phyloP scores from a whole-genome alignment of 2,888 invertebrate species.

The Embidobia sp. region DNA sequence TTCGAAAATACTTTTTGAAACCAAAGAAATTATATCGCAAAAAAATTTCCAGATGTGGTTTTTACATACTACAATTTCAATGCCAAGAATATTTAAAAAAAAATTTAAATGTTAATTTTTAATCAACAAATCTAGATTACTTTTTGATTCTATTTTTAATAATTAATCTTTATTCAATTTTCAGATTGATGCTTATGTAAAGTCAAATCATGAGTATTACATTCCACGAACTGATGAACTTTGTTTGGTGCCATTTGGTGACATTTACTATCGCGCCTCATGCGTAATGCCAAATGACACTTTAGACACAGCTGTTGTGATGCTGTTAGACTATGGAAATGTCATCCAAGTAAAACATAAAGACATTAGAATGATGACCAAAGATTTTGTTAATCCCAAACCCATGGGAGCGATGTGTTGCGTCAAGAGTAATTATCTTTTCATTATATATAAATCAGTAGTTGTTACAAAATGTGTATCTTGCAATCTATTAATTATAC shows the following conservation, averaged over 20 bases:
- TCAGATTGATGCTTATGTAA: conserved; percentile 73
- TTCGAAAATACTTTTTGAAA: too few relatives aligned
- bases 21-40: too few relatives aligned
- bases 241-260: conserved; percentile 74
- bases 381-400: conserved; percentile 73
- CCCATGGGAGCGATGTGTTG: conserved; percentile 70
- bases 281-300: conserved; percentile 68
- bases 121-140: too few relatives aligned
- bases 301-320: conserved; percentile 66
- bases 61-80: too few relatives aligned
- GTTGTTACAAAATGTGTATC: too few relatives aligned
- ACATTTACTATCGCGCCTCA: conserved; percentile 75
- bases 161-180: too few relatives aligned
- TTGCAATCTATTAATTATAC: too few relatives aligned
- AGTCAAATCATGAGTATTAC: conserved; percentile 68
- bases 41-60: too few relatives aligned
- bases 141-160: too few relatives aligned
- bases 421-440: conserved; percentile 68
- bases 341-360: conserved; percentile 70
- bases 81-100: conserved; percentile 1
- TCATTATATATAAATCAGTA: neutral
- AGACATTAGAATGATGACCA: conserved; percentile 75
- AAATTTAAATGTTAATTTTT: neutral
- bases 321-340: conserved; percentile 78
- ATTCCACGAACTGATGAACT: conserved; percentile 77